These are phyloP conservation scores for Cerceris rybyensis DNA, from an alignment of 2,888 invertebrate genomes.

Conservation along the genomic window DNA sequence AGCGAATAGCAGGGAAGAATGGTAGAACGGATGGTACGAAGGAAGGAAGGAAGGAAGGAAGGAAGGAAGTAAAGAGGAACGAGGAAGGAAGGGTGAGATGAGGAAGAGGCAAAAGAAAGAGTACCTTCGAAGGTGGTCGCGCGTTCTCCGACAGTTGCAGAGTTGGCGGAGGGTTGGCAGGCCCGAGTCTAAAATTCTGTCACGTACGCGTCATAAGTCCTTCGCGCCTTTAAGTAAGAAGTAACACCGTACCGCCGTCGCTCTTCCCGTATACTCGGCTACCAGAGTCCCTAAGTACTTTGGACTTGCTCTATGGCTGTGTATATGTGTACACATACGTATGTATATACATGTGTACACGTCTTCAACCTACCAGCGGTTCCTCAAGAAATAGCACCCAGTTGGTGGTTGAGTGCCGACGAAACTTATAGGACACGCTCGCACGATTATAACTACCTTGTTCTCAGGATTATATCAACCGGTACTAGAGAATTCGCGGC, in stretches of 20 bases:
- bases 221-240: constrained; percentile 77
- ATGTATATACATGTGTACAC: neutral
- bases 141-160: constrained; percentile 41
- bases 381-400: constrained; percentile 7
- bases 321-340: neutral
- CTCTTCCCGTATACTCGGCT: constrained; percentile 38
- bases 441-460: constrained; percentile 4
- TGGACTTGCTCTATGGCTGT: constrained; percentile 22
- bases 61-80: constrained; percentile 22
- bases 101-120: constrained; percentile 44
- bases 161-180: constrained; percentile 20
- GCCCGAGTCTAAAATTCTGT: constrained; percentile 75
- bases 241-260: constrained; percentile 52
- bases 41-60: constrained; percentile 22
- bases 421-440: constrained; percentile 3
- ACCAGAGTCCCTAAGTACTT: constrained; percentile 48
- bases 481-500: neutral
- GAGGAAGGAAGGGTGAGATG: constrained; percentile 24
- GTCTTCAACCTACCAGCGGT: constrained; percentile 1
- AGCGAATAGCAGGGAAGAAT: constrained; percentile 30
- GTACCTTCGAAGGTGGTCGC: constrained; percentile 42
- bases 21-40: constrained; percentile 32
- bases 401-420: constrained; percentile 2
- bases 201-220: constrained; percentile 80
- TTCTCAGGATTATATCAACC: neutral